Conservation (phyloP, 2,113 vertebrate genomes). For the Corvus hawaiiensis region DNA sequence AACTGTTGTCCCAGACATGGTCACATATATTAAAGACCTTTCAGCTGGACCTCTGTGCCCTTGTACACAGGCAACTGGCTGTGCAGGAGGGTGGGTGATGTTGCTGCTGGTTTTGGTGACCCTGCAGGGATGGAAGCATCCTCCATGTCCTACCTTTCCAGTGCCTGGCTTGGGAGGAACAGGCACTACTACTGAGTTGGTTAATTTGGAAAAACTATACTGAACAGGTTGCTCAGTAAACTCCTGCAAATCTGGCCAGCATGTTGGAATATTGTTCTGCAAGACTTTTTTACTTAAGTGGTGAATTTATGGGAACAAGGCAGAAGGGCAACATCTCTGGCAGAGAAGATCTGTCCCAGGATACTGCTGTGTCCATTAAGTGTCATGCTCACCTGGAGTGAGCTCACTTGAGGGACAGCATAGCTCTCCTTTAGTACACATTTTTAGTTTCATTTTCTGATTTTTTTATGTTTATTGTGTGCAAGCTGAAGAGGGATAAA, state of each 20-base stretch:
- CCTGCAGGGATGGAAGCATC: not conserved
- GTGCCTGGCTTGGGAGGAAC: not conserved
- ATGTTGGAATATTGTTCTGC: not conserved
- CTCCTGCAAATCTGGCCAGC: not conserved
- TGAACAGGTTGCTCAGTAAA: not conserved
- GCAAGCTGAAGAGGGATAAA: not conserved
- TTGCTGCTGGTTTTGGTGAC: not conserved
- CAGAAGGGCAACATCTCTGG: not conserved
- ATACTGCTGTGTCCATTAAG: rapidly evolving
- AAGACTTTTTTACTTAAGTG: not conserved
- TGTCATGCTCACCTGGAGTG: rapidly evolving
- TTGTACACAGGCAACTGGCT: not conserved
- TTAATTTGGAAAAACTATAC: not conserved
- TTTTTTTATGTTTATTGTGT: not conserved
- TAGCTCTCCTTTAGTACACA: not conserved
- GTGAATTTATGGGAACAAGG: not conserved
- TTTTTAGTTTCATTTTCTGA: not conserved
- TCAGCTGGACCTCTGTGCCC: not conserved
- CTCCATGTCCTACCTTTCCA: not conserved
- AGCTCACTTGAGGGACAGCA: rapidly evolving
- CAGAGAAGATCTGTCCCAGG: not conserved
- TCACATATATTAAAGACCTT: not conserved
- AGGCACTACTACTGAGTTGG: not conserved
- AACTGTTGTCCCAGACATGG: not conserved
- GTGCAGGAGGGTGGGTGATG: not conserved